phyloP scores from a whole-genome alignment of 2,113 vertebrate species.

The Prinia subflava region DNA sequence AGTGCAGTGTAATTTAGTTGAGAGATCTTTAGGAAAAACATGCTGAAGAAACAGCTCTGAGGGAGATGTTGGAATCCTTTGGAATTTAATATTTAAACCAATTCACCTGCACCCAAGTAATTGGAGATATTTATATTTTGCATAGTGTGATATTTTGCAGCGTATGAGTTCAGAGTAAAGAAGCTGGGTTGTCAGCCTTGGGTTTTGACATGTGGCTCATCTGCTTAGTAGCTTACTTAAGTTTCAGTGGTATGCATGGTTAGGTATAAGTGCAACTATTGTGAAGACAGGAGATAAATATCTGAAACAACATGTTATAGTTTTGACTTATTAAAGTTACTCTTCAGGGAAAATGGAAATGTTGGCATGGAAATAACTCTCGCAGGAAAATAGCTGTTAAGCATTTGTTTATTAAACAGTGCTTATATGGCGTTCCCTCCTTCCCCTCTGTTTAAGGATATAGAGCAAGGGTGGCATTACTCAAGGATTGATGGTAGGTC shows the following conservation, averaged over 20 bases:
- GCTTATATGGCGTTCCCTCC: not conserved
- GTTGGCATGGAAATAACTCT: not conserved
- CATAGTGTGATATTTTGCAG: not conserved
- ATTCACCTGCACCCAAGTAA: not conserved
- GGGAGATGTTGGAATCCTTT: not conserved
- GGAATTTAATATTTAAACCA: not conserved
- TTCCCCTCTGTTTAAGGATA: not conserved
- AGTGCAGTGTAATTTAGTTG: not conserved
- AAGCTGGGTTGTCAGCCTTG: not conserved
- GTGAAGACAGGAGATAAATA: not conserved
- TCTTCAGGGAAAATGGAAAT: not conserved
- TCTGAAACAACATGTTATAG: not conserved
- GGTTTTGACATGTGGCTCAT: not conserved
- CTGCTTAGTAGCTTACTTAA: not conserved
- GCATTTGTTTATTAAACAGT: not conserved
- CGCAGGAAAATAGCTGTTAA: not conserved
- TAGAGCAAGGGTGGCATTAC: not conserved
- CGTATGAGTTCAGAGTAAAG: not conserved
- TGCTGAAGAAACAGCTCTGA: not conserved
- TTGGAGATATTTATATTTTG: not conserved
- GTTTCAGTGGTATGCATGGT: not conserved
- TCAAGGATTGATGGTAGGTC: not conserved
- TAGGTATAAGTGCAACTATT: not conserved
- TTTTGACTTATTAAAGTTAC: not conserved
- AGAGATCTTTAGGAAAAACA: not conserved